These are phyloP conservation scores for Cydia pomonella DNA, from an alignment of 1,140 invertebrate genomes.

Conservation along the genomic window DNA sequence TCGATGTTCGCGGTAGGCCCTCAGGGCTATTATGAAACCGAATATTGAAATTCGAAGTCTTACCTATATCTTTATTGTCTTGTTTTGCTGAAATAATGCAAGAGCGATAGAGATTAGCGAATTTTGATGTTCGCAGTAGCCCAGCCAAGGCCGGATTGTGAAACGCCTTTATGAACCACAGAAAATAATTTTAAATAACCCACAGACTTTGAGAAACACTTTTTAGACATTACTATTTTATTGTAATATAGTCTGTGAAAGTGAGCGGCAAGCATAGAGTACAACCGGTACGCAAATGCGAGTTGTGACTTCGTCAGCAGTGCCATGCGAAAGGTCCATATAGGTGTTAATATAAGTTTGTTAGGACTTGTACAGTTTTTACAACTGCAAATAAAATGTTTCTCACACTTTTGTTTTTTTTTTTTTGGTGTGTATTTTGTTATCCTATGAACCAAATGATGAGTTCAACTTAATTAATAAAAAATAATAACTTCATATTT, in stretches of 20 bases:
- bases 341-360: constrained; percentile 78
- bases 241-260: constrained; percentile 8
- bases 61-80: not conserved
- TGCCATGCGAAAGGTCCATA: constrained; percentile 79
- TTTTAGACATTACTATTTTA: constrained; percentile 22
- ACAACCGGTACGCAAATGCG: constrained; percentile 32
- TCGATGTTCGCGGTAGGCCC: too few species aligned
- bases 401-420: constrained; percentile 61
- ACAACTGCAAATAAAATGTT: constrained; percentile 80
- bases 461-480: too few species aligned
- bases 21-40: not conserved
- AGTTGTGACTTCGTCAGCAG: constrained; percentile 71
- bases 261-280: constrained; percentile 28
- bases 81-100: not conserved
- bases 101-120: not conserved
- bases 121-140: not conserved
- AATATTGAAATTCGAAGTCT: not conserved
- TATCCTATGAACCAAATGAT: not conserved
- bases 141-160: not conserved
- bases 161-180: constrained; percentile 9
- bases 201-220: constrained; percentile 18
- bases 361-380: constrained; percentile 81
- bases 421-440: constrained; percentile 36
- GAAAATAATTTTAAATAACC: constrained; percentile 4
- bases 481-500: too few species aligned